Conservation (phyloP, 2,888 invertebrate genomes). For the Rotaria socialis region DNA sequence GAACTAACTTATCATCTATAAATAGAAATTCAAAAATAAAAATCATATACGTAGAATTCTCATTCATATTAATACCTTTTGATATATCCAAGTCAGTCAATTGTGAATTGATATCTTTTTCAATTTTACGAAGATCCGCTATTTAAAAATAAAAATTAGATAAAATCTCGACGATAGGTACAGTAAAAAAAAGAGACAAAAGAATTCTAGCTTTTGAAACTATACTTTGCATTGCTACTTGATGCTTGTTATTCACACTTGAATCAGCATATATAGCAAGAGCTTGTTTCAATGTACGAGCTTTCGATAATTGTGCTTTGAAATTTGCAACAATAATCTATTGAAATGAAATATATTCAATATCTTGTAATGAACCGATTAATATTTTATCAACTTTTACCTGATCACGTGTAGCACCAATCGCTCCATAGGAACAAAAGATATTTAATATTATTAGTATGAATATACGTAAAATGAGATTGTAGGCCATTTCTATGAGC, state of each 20-base stretch:
- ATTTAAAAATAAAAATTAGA: background rate
- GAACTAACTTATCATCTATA: background rate
- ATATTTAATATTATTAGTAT: background rate
- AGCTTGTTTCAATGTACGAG: slow-evolving; percentile 21
- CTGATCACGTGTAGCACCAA: slow-evolving; percentile 27
- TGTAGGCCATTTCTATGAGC: background rate
- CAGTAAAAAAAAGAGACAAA: too few relatives aligned
- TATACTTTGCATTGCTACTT: slow-evolving; percentile 32
- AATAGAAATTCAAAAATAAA: background rate
- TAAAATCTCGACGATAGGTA: background rate
- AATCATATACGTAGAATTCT: too few relatives aligned
- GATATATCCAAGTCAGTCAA: background rate
- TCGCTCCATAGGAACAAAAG: background rate
- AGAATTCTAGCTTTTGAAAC: background rate
- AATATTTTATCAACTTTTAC: background rate
- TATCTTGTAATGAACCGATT: too few relatives aligned
- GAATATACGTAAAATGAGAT: background rate
- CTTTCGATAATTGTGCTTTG: slow-evolving; percentile 35
- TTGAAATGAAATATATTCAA: background rate
- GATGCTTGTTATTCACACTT: background rate
- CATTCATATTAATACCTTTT: background rate
- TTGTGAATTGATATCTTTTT: slow-evolving; percentile 9
- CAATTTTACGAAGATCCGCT: slow-evolving; percentile 19
- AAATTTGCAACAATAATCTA: background rate
- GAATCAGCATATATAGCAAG: slow-evolving; percentile 28